These are phyloP conservation scores for Heliconius hortense DNA, from an alignment of 2,888 invertebrate species.

Conservation along the genomic window DNA sequence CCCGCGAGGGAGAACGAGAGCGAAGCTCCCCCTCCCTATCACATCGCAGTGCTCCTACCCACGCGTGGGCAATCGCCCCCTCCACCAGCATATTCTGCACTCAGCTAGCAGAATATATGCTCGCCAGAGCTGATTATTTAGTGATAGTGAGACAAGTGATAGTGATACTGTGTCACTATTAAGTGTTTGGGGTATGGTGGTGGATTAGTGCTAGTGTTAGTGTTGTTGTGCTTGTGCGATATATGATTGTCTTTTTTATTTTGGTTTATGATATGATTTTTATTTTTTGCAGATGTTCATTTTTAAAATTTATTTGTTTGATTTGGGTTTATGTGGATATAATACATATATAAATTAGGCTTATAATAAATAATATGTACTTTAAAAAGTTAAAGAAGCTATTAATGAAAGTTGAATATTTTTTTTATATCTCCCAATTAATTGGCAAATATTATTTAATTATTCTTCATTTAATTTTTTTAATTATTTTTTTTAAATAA, in stretches of 20 bases:
- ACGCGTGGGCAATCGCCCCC: slow-evolving; percentile 62
- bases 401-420: too few relatives aligned
- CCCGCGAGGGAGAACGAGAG: slow-evolving; percentile 69
- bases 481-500: not conserved
- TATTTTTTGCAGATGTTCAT: not conserved
- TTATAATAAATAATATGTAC: not conserved
- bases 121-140: slow-evolving; percentile 70
- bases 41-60: slow-evolving; percentile 90
- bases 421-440: too few relatives aligned
- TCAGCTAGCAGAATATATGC: slow-evolving; percentile 79
- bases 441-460: too few relatives aligned
- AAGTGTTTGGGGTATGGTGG: not conserved
- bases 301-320: not conserved
- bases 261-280: not conserved
- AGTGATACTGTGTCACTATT: not conserved
- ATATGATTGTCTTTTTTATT: not conserved
- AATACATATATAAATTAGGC: not conserved
- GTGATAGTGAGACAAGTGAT: slow-evolving; percentile 35
- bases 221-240: slow-evolving; percentile 11
- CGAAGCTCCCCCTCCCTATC: slow-evolving; percentile 89
- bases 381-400: too few relatives aligned
- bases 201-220: slow-evolving; percentile 4
- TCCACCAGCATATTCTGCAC: slow-evolving; percentile 88
- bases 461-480: not conserved
- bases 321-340: not conserved